phyloP scores from a whole-genome alignment of 92 coral and sea anemone species.

The Nematostella vectensis region DNA sequence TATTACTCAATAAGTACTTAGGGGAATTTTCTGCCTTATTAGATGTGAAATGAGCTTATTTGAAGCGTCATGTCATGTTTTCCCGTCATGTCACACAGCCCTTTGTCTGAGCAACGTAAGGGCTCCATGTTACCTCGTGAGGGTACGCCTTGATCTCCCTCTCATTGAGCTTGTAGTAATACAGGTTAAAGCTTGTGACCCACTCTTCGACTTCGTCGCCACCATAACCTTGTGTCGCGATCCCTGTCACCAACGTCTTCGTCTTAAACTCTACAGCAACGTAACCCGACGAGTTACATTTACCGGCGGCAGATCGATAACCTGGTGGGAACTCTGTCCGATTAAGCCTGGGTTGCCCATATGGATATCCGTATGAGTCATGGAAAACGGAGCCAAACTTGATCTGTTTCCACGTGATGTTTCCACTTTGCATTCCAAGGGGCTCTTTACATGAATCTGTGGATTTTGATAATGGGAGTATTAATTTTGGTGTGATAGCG shows the following conservation, averaged over 20 bases:
- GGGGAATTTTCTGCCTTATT: no score
- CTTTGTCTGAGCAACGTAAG: no score
- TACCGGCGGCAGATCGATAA: conserved; percentile 11
- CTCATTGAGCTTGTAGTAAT: neutral
- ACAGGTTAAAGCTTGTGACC: conserved; percentile 24
- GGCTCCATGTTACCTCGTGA: no score
- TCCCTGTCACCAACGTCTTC: conserved; percentile 56
- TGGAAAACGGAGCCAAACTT: neutral
- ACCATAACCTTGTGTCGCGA: conserved; percentile 61
- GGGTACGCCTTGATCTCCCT: no score
- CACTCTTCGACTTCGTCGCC: conserved; percentile 24
- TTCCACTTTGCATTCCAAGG: conserved; percentile 37
- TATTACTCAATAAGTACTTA: no score
- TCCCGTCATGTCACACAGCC: no score
- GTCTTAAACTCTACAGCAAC: conserved; percentile 24
- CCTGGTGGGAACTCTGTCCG: conserved; percentile 34
- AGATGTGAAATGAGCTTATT: no score
- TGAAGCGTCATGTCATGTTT: no score
- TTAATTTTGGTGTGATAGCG: no score
- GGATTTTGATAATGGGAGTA: neutral
- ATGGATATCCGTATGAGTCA: neutral
- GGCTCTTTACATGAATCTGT: conserved; percentile 37
- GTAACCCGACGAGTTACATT: conserved; percentile 11
- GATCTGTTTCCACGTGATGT: conserved; percentile 5
- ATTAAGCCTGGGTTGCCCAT: conserved; percentile 23